Base-by-base conservation (phyloP, 2,797 vertebrate genomes). In the Florisuga fusca region DNA sequence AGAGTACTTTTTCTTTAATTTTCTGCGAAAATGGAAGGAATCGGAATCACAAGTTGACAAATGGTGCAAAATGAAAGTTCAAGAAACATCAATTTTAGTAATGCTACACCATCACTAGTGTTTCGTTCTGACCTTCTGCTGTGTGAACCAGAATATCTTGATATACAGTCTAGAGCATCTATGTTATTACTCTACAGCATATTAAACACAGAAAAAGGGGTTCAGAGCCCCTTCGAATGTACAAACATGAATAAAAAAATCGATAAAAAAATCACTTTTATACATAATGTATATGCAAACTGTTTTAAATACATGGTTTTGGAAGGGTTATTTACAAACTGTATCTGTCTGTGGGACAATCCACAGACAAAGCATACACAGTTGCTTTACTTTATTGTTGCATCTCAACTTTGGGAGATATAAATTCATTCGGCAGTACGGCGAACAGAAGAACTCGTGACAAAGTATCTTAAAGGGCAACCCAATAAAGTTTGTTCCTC, bases 171-270 rank as follows among this genome's bases (percentile, higher is more conserved):
- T 97, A 98, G 97, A 98, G 98, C 96, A 97, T 98, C 97, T 98
- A 98, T 98, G 95, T 97, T 97, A 98, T 97, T 97, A 98, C 84
- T 98, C 98, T 98, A 98, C 97, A 98, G 97, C 97, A 98, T 98
- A 98, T 97, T 97, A 98, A 98, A 99, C 98, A 99, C 97, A 98
- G 98, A 98, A 98, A 97, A 98, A 95, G 97, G 96, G 92, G 96
- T 88, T 90, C 81, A 94, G 82, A 87, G 85, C 74, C 96, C 96
- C 92, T 98, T 98, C 96, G 92, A 97, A 99, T 98, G 98, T 99
- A 99, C 99, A 99, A 99, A 99, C 98, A 98, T 98, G 98, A 97
- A 98, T 98, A 98, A 98, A 98, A 98, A 99, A 99, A 99, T 98
- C 14, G 93, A 96, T 99, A 98, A 98, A 99, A 99, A 98, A 99